Base-by-base conservation (phyloP, 1,140 invertebrate genomes). In the Steinernema feltiae region DNA sequence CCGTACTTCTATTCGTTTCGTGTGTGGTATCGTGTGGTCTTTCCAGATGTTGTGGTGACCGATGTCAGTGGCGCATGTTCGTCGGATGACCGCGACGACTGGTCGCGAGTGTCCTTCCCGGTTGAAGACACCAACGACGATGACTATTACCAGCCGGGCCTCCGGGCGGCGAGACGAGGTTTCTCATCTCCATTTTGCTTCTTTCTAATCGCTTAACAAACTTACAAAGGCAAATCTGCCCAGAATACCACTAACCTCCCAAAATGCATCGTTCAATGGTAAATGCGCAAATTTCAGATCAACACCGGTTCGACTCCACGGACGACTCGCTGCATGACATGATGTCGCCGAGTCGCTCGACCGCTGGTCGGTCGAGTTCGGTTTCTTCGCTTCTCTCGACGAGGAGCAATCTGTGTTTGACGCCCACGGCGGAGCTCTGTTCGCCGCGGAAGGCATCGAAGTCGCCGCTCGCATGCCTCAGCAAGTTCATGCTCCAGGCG, bases 351-450 rank as follows among this genome's bases (percentile, higher is more conserved):
- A 3, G 53, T 27, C 53, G 53, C 53, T 63, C 53, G 53, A 63
- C 53, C 53, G 53, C 53, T 63, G 53, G 53, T 21, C 53, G 53
- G 53, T 63, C 53, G 53, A 63, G 53, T 63, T 63, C 53, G 12
- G 53, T 63, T 3, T 12, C 53, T 3, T 63, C 53, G 12, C 53
- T 63, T 3, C 3, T 63, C 53, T 63, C 53, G 3, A 15, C 7
- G 53, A 63, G 53, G 7, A 63, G 3, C 53, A 63, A 15, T 21
- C 7, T 63, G 7, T 63, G 7, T 7, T 21, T 63, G 15, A 63
- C 53, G 15, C 53, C 53, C 53, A 63, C 53, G 24, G 12, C 53
- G 12, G 53, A 63, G 53, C 7, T 63, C 7, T 63, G 24, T 27
- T 63, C 53, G 2, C 53, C 53, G 3, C 7, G 53, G 53, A 63